Evolutionary conservation across 2,113 vertebrate species (phyloP).

Genomic region (Petroica traversi): DNA sequence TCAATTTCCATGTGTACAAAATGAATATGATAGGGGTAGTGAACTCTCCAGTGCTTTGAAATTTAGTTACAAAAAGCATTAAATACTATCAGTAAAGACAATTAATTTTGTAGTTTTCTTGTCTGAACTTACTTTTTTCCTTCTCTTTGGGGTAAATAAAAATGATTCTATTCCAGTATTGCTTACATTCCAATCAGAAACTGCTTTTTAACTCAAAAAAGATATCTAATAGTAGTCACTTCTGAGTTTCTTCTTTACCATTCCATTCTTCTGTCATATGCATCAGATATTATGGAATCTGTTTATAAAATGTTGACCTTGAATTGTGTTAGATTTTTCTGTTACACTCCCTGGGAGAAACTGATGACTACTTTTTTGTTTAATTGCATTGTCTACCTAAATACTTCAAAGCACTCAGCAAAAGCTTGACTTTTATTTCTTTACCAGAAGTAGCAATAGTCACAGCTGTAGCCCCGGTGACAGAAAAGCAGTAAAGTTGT

Average conservation of each 20-base stretch:
- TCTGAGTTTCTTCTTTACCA: neutral
- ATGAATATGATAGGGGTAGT: neutral
- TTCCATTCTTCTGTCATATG: neutral
- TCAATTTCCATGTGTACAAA: neutral
- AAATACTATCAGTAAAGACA: neutral
- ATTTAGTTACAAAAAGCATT: neutral
- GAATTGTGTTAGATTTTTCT: neutral
- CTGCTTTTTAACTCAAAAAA: neutral
- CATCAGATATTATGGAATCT: neutral
- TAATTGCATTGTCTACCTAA: neutral
- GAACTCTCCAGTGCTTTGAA: neutral
- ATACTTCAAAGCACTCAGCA: neutral
- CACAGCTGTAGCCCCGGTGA: neutral
- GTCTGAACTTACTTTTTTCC: neutral
- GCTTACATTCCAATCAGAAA: neutral
- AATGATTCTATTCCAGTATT: neutral
- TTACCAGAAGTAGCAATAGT: neutral
- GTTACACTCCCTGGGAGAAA: neutral
- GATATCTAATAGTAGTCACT: neutral
- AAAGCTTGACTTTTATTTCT: neutral
- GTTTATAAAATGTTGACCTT: neutral
- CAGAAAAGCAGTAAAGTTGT: neutral
- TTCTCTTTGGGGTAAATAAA: neutral
- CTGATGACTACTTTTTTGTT: neutral
- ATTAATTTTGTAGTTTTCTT: neutral